phyloP scores from a whole-genome alignment of 2,113 vertebrate genomes.

The Collichthys lucidus region DNA sequence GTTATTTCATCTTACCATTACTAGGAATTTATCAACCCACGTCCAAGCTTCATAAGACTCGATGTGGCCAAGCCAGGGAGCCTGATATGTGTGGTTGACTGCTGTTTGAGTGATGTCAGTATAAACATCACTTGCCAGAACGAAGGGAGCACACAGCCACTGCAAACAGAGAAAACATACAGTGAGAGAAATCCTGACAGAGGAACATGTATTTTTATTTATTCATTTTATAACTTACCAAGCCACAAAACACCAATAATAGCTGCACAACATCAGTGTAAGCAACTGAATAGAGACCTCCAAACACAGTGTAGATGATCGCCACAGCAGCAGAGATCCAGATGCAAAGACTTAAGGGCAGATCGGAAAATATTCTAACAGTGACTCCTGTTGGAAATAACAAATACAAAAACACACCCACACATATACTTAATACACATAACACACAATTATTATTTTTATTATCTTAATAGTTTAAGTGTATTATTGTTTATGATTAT shows the following conservation, averaged over 20 bases:
- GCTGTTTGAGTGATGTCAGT: constrained; percentile 7
- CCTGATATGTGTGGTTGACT: constrained; percentile 1
- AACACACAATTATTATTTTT: too few relatives aligned
- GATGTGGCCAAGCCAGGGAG: background rate
- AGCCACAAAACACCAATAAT: background rate
- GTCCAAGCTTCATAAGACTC: background rate
- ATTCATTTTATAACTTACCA: background rate
- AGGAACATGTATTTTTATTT: too few relatives aligned
- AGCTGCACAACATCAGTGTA: constrained; percentile 19
- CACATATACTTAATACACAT: too few relatives aligned
- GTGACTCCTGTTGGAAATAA: background rate
- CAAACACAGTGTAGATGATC: constrained; percentile 6
- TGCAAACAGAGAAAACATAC: background rate
- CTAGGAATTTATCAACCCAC: constrained; percentile 11
- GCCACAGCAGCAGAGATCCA: constrained; percentile 21
- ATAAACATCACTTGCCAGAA: background rate
- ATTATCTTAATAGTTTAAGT: too few relatives aligned
- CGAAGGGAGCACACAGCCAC: constrained; percentile 20
- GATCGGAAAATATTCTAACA: background rate
- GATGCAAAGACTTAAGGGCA: background rate
- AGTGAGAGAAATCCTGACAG: background rate
- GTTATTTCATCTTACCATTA: background rate
- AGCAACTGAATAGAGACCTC: constrained; percentile 10
- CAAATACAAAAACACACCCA: too few relatives aligned
- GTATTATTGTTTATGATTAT: too few relatives aligned